These are phyloP conservation scores for Lasioglossum zephyrum DNA, from an alignment of 2,888 invertebrate genomes.

Conservation along the genomic window DNA sequence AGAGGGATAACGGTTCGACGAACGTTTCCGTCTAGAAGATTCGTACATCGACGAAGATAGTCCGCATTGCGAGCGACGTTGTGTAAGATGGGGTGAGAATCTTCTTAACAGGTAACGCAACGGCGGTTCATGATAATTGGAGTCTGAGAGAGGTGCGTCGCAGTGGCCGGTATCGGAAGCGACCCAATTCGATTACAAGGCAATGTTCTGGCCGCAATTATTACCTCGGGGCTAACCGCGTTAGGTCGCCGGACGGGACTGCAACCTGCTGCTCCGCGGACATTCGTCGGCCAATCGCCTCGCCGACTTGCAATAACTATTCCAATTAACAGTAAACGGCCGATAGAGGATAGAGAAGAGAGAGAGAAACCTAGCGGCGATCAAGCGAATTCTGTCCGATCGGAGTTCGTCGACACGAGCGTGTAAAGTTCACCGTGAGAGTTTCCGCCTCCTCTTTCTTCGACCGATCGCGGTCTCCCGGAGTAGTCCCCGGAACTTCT, in stretches of 20 bases:
- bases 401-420: slow-evolving; percentile 3
- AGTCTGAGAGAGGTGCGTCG: slow-evolving; percentile 37
- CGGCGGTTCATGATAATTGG: slow-evolving; percentile 60
- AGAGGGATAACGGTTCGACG: slow-evolving; percentile 10
- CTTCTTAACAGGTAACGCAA: slow-evolving; percentile 47
- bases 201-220: slow-evolving; percentile 66
- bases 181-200: slow-evolving; percentile 66
- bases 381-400: neutral
- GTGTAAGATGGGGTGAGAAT: slow-evolving; percentile 35
- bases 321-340: slow-evolving; percentile 51
- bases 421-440: neutral
- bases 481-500: neutral
- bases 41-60: neutral
- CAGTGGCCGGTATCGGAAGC: slow-evolving; percentile 42
- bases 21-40: neutral
- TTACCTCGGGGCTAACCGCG: slow-evolving; percentile 64
- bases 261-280: slow-evolving; percentile 47
- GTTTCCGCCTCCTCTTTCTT: neutral
- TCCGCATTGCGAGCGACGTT: slow-evolving; percentile 17
- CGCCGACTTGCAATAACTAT: slow-evolving; percentile 51
- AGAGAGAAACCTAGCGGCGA: neutral
- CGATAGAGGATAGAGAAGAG: neutral
- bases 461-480: neutral
- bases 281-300: slow-evolving; percentile 27
- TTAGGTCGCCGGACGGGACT: slow-evolving; percentile 57